Conservation (phyloP, 2,888 invertebrate genomes). For the Parnassius smintheus region DNA sequence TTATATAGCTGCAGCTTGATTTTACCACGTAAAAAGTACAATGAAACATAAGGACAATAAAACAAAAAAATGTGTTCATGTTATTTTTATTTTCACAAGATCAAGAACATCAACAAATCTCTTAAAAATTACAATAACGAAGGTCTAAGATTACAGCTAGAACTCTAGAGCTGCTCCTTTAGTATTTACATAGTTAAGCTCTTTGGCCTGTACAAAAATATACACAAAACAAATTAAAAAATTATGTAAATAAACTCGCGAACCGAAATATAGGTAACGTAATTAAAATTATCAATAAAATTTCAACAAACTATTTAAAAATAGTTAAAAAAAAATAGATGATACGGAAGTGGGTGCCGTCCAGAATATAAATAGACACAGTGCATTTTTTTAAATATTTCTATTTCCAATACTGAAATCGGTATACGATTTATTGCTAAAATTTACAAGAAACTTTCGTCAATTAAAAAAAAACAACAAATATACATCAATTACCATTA, state of each 20-base stretch:
- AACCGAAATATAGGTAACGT: conserved; percentile 68
- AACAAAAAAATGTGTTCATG: conserved; percentile 42
- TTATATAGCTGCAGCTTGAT: no score
- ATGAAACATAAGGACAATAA: neutral
- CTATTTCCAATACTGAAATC: conserved; percentile 59
- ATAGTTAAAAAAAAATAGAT: conserved; percentile 47
- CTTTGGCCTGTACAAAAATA: conserved; percentile 77
- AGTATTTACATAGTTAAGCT: conserved; percentile 75
- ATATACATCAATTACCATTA: conserved; percentile 4
- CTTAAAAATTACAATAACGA: conserved; percentile 79
- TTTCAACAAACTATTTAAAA: conserved; percentile 63
- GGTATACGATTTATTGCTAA: conserved; percentile 58
- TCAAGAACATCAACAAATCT: conserved; percentile 80
- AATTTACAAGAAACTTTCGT: conserved; percentile 42
- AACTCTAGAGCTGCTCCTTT: conserved; percentile 54
- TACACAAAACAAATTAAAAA: conserved; percentile 57
- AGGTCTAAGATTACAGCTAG: conserved; percentile 64
- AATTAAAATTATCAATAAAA: conserved; percentile 76
- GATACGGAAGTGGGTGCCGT: conserved; percentile 32
- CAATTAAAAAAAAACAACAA: conserved; percentile 3
- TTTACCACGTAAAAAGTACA: no score
- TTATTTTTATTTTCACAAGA: conserved; percentile 78
- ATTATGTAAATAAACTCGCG: conserved; percentile 60
- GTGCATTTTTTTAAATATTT: conserved; percentile 26
- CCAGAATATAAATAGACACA: conserved; percentile 17